phyloP scores from a whole-genome alignment of 2,113 vertebrate genomes.

The Syrmaticus mikado region DNA sequence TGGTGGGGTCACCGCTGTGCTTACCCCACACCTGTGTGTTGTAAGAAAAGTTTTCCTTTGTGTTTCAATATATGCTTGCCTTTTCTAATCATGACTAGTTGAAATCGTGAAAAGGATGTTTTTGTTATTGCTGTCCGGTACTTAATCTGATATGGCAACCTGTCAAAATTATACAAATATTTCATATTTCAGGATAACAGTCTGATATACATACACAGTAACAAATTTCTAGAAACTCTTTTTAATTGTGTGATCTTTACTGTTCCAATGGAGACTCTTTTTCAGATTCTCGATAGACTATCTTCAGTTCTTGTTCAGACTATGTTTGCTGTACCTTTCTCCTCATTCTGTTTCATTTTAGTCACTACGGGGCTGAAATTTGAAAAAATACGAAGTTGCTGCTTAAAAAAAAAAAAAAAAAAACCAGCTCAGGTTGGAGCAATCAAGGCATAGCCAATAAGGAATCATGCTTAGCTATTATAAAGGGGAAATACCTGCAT shows the following conservation, averaged over 20 bases:
- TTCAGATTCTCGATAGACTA: neutral
- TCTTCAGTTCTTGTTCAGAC: neutral
- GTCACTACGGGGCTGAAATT: neutral
- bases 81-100: neutral
- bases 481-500: neutral
- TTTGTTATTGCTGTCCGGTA: neutral
- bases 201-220: neutral
- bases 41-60: neutral
- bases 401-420: neutral
- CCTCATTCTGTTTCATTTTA: neutral
- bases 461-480: neutral
- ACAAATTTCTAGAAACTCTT: neutral
- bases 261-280: neutral
- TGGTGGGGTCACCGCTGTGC: accelerated
- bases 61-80: neutral
- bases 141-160: too few species aligned
- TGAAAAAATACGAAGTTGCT: neutral
- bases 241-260: neutral
- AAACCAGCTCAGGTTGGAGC: neutral
- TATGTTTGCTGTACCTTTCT: neutral
- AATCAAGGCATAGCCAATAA: neutral
- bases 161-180: neutral
- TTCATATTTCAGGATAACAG: neutral
- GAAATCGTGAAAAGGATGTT: neutral
- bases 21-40: neutral